Evolutionary conservation across 2,888 invertebrate genomes (phyloP), one percentile per base, ranked within the genome.

Genomic region (Eupithecia pulchellata): DNA sequence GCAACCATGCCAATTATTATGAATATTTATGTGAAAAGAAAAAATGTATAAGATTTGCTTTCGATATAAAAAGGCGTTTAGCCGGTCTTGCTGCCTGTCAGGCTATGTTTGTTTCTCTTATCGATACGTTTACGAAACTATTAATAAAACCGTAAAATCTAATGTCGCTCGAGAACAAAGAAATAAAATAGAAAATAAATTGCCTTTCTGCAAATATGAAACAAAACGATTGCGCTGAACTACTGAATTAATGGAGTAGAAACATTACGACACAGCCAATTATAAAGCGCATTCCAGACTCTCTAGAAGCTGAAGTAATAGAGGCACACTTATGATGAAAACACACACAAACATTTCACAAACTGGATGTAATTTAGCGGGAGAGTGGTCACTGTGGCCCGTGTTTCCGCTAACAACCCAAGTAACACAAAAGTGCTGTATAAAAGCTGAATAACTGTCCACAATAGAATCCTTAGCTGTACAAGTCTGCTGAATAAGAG

Each of bases 1-100:
- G 83, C 74, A 71, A 64, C 81, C 78, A 77, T 77, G 82, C 75
- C 82, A 81, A 84, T 84, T 81, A 79, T 76, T 83, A 86, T 90
- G 89, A 90, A 90, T 91, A 91, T 91, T 84, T 87, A 91, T 88
- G 81, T 81, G 75, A 73, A 75, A 63, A 72, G 64, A 70, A 78
- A 83, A 82, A 82, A 84, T 84, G 82, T 76, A 75, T 78, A 78
- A 85, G 85, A 89, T 89, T 87, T 87, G 86, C 86, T 86, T 81
- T 79, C 76, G 85, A 89, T 88, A 66, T 34, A 65, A 57, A 86
- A 79, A 17, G 52, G 81, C 67, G 57, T 29, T 57, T 29, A 57
- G 47, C 60, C 52, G 14, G 79, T 78, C 81, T 72, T 74, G 77
- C 67, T 75, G 78, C 84, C 74, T 75, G 79, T 81, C 79, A 77